Evolutionary conservation across 2,888 invertebrate species (phyloP), one percentile per base, ranked within the genome.

Genomic region (Sphinx pinastri): DNA sequence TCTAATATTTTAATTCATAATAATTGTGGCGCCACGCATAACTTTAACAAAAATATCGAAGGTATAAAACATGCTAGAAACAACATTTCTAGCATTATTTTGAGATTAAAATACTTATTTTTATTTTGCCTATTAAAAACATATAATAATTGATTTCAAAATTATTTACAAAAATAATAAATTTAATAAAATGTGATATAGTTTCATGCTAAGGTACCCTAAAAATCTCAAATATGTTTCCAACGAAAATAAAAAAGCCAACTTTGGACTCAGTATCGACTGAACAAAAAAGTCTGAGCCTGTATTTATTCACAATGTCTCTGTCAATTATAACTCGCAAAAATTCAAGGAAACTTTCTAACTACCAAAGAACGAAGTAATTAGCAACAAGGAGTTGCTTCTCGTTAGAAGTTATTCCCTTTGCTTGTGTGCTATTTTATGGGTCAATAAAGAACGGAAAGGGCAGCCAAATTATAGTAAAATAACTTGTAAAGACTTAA

Each of bases 391-490:
- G 73, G 75, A 74, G 72, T 74, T 72, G 71, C 13, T 49, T 19
- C 75, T 75, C 74, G 75, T 73, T 74, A 73, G 68, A 75, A 75
- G 72, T 75, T 75, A 57, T 70, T 72, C 73, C 72, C 70, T 75
- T 76, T 72, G 76, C 74, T 71, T 75, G 76, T 78, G 75, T 74
- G 78, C 75, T 77, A 77, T 79, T 79, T 80, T 74, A 78, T 77
- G 77, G 73, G 74, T 73, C 77, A 79, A 76, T 78, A 63, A 63
- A 63, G 47, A 63, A 49, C 47, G 47, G 47, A 49, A 47, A 49
- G 16, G 49, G 76, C 77, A 76, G 72, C 55, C 19, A 47, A 63
- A 63, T 63, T 63, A 63, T 19, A 49, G 47, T 16, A 19, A 25
- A 12, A 49, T 63, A 63, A 63, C 63, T 63, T 49, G 49, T 63